Evolutionary conservation across 2,888 invertebrate genomes (phyloP), one percentile per base, ranked within the genome.

Genomic region (Scrobipalpa costella): DNA sequence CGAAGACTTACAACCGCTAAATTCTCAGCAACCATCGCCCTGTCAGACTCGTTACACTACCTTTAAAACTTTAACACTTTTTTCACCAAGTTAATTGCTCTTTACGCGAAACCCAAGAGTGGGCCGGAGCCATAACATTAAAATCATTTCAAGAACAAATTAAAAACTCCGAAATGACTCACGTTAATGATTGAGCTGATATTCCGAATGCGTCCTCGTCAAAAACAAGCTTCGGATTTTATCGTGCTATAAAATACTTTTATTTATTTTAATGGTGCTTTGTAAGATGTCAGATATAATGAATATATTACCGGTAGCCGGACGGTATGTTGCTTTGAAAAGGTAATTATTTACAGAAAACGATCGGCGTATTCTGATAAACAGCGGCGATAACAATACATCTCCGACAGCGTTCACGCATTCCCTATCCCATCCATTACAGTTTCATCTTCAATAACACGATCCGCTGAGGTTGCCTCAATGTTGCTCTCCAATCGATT

Each of bases 381-480:
- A 88, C 90, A 89, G 81, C 77, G 78, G 77, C 81, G 90, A 91
- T 90, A 90, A 90, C 88, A 90, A 89, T 89, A 88, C 88, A 86
- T 88, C 88, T 85, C 83, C 80, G 88, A 87, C 88, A 86, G 85
- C 88, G 85, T 90, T 90, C 89, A 90, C 90, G 90, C 90, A 90
- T 89, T 88, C 89, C 80, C 86, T 83, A 86, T 86, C 84, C 81
- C 89, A 90, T 90, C 88, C 87, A 90, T 91, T 91, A 90, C 89
- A 87, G 87, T 88, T 86, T 85, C 90, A 88, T 90, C 90, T 90
- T 86, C 88, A 88, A 88, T 88, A 88, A 87, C 88, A 88, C 85
- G 84, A 86, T 88, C 84, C 78, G 83, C 80, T 79, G 78, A 81
- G 77, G 78, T 80, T 79, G 77, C 74, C 73, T 78, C 77, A 73